Conservation (phyloP, 2,888 invertebrate species). For the Congeria kusceri region DNA sequence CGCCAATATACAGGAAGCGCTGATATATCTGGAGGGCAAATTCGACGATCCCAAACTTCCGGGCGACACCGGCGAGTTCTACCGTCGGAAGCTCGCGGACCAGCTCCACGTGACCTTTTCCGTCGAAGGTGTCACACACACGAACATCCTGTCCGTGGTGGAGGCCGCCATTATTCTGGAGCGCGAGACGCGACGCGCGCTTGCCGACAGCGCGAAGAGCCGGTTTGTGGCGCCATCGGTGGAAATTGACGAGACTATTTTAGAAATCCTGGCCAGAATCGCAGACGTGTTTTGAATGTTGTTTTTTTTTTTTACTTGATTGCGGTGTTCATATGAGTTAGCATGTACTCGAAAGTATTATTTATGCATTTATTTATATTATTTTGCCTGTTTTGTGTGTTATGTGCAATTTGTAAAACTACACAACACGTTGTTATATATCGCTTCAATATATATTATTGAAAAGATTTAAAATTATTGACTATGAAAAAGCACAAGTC, state of each 20-base stretch:
- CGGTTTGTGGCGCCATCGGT: slow-evolving; percentile 69
- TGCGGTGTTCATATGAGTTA: background rate
- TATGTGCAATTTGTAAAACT: too few relatives aligned
- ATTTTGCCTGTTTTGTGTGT: background rate
- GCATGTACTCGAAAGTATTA: background rate
- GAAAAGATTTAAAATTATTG: too few relatives aligned
- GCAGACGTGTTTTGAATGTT: slow-evolving; percentile 68
- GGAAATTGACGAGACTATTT: slow-evolving; percentile 72
- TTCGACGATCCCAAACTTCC: slow-evolving; percentile 77
- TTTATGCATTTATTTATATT: background rate
- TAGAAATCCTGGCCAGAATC: slow-evolving; percentile 77
- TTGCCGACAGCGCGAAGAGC: slow-evolving; percentile 61
- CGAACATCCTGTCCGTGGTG: slow-evolving; percentile 73
- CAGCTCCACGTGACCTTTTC: slow-evolving; percentile 77
- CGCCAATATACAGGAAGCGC: slow-evolving; percentile 70
- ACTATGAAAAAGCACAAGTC: too few relatives aligned
- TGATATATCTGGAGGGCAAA: slow-evolving; percentile 73
- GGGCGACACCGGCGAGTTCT: slow-evolving; percentile 81
- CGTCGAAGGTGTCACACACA: slow-evolving; percentile 76
- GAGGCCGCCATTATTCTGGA: slow-evolving; percentile 74
- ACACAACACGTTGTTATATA: too few relatives aligned
- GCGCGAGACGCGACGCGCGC: slow-evolving; percentile 65
- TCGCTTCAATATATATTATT: too few relatives aligned
- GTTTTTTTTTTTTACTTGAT: slow-evolving; percentile 7
- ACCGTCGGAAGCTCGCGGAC: slow-evolving; percentile 78